These are phyloP conservation scores for Pissodes strobi DNA, from an alignment of 1,140 invertebrate genomes.

Conservation along the genomic window DNA sequence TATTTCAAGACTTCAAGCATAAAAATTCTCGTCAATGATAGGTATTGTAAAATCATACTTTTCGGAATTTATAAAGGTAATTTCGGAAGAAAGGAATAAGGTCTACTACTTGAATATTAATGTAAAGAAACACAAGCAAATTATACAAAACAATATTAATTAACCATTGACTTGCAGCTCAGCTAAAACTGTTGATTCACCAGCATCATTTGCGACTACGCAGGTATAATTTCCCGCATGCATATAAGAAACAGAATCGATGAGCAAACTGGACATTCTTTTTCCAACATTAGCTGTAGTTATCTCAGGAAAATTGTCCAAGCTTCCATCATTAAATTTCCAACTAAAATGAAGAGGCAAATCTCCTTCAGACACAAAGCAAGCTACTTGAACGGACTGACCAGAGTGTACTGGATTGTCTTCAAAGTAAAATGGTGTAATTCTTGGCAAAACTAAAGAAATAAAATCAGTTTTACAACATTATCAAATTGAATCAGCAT, in stretches of 20 bases:
- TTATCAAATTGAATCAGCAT: too few species aligned
- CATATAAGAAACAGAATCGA: constrained; percentile 71
- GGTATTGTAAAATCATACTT: too few species aligned
- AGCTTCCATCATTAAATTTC: constrained; percentile 63
- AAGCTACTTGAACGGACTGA: constrained; percentile 72
- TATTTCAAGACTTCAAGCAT: too few species aligned
- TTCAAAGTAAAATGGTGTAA: constrained; percentile 69
- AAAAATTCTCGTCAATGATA: too few species aligned
- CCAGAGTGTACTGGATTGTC: constrained; percentile 71
- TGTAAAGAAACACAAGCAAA: too few species aligned
- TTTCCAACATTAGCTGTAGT: constrained; percentile 57
- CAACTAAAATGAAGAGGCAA: constrained; percentile 69
- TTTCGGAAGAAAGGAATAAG: too few species aligned
- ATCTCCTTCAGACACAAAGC: constrained; percentile 73
- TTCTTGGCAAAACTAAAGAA: constrained; percentile 55
- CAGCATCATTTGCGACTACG: constrained; percentile 70
- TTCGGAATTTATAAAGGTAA: too few species aligned
- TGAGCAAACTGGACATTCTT: constrained; percentile 60
- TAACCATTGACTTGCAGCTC: constrained; percentile 46
- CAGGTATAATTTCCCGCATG: constrained; percentile 70
- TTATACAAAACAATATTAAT: neutral
- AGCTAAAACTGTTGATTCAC: constrained; percentile 52
- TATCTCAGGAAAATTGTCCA: constrained; percentile 58
- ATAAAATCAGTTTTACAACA: too few species aligned
- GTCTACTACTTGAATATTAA: too few species aligned